phyloP scores from a whole-genome alignment of 2,113 vertebrate genomes.

The Microcebus tavaratra region DNA sequence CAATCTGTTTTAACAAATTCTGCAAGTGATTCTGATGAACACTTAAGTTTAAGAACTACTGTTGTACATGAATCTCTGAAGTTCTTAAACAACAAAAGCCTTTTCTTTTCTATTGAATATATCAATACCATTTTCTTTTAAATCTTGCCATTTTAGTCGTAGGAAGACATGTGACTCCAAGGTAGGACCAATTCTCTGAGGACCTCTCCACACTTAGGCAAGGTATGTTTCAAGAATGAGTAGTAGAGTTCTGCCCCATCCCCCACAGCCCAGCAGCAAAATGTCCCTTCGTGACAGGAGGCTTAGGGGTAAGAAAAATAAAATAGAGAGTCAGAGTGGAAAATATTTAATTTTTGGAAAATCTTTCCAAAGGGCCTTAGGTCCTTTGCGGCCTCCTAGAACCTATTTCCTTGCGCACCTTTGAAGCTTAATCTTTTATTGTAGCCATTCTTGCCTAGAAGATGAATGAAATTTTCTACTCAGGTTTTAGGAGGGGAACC shows the following conservation, averaged over 20 bases:
- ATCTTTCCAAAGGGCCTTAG: background rate
- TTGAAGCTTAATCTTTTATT: conserved; percentile 32
- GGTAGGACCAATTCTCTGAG: background rate
- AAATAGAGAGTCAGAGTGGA: background rate
- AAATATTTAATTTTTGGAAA: conserved; percentile 29
- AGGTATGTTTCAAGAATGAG: background rate
- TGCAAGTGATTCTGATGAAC: background rate
- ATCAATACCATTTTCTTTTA: background rate
- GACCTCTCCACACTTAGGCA: background rate
- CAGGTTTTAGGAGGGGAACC: background rate
- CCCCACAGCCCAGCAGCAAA: background rate
- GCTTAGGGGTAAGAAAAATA: background rate
- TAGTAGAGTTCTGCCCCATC: background rate
- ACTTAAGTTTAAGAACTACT: background rate
- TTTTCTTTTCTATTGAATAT: background rate
- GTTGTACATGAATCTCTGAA: background rate
- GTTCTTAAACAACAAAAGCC: background rate
- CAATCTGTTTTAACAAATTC: background rate
- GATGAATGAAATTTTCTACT: conserved; percentile 42
- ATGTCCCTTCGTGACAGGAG: background rate
- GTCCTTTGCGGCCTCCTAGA: background rate
- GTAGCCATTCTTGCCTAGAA: conserved; percentile 30
- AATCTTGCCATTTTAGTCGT: background rate
- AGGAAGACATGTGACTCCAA: background rate
- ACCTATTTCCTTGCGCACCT: background rate